Conservation (phyloP, 1,140 invertebrate genomes). For the Maconellicoccus hirsutus region DNA sequence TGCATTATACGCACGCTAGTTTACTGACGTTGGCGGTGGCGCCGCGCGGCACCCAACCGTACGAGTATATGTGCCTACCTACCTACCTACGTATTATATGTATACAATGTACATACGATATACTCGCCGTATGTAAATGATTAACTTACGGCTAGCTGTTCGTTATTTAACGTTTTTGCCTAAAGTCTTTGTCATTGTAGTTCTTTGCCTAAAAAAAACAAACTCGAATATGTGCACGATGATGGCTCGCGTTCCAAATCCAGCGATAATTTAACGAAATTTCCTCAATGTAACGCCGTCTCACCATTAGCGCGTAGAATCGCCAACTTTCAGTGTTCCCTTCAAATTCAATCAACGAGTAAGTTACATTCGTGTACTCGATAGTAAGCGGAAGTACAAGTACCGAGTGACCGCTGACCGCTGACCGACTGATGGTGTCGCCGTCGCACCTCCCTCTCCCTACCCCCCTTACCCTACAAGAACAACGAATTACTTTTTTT, state of each 20-base stretch:
- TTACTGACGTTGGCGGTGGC: no score
- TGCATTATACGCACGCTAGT: no score
- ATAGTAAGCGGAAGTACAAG: background rate
- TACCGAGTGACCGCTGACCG: background rate
- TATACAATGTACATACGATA: no score
- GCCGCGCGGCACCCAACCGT: no score
- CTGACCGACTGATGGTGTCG: background rate
- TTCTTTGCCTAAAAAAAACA: conserved; percentile 8
- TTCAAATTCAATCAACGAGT: background rate
- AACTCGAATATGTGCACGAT: background rate
- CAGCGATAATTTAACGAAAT: conserved; percentile 8
- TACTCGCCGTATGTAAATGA: no score
- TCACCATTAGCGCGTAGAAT: conserved; percentile 10
- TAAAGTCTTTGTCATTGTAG: background rate
- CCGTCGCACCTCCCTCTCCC: no score
- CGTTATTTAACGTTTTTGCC: background rate
- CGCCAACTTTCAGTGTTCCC: background rate
- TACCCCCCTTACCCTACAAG: no score
- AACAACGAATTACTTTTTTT: no score
- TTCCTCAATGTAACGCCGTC: background rate
- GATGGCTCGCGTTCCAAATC: background rate
- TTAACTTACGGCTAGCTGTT: background rate
- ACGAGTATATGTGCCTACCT: no score
- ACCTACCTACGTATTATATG: no score
- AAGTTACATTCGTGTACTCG: background rate